Evolutionary conservation across 2,888 invertebrate genomes (phyloP), one percentile per base, ranked within the genome.

Genomic region (Timema podura): DNA sequence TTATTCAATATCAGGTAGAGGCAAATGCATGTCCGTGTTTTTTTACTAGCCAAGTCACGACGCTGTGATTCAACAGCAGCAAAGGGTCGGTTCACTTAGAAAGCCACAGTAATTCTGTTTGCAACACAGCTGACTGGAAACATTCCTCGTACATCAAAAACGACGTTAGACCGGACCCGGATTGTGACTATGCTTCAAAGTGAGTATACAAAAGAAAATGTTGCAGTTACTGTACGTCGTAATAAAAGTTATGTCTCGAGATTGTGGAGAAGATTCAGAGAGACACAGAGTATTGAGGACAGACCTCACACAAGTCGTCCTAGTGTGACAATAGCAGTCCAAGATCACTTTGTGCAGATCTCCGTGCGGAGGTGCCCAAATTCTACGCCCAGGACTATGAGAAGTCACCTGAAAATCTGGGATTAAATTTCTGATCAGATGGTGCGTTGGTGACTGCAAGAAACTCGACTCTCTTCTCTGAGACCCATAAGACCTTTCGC

Each of bases 271-370:
- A 9, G 15, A n/a, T 57, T 57, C 57, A 57, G 57, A 57, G 11
- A 49, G 13, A 11, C 13, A n/a, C 13, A 7, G 57, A n/a, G n/a
- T 57, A 57, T n/a, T 30, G 13, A 57, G 15, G 57, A 57, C 57
- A 57, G 57, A 57, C 13, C 57, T 57, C 57, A 6, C 15, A 57
- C 57, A 57, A 30, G 57, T n/a, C 57, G 57, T 57, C n/a, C 57
- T 57, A 5, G 57, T 57, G 57, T 57, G 57, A 57, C 57, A 57
- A 57, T 15, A 51, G 51, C 51, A 7, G 51, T 5, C 51, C 6
- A 51, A 51, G 15, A 51, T 51, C 51, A 15, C 51, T n/a, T n/a
- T 8, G 51, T 51, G 51, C 51, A 51, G 57, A n/a, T n/a, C 30
- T 15, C 5, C 5, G 15, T 30, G 15, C 15, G 57, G 57, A n/a